Evolutionary conservation across 2,113 vertebrate species (phyloP), one percentile per base, ranked within the genome.

Genomic region (Sapajus apella): DNA sequence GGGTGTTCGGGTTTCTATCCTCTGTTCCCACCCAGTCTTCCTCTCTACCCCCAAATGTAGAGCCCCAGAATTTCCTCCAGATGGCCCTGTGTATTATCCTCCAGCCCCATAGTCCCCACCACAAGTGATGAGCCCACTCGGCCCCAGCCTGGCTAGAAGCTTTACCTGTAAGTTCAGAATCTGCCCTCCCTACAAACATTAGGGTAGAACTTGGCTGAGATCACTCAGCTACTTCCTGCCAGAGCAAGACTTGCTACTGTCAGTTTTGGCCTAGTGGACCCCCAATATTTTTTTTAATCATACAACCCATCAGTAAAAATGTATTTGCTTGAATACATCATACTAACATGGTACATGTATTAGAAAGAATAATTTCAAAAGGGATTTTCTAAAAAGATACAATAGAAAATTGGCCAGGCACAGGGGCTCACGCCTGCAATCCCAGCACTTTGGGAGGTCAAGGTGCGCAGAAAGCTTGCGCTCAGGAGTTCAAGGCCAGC

Each of bases 81-180:
- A 32, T 80, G 4, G 25, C 75, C 45, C 76, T 13, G 52, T 2
- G 20, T 52, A 6, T 13, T 20, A 18, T 50, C 40, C 25, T 23
- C 6, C 2, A 1, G 6, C 14, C 27, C 6, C 14, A 1, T 2
- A 18, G 6, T 2, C 32, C 45, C n/a, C 8, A 2, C 40, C 25
- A 6, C 6, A 3, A 0, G 20, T 1, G 27, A 2, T 35, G 55
- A 10, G 27, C 14, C 72, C 8, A 2, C 66, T 30, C 52, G 25
- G 21, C 10, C n/a, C 37, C 3, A 0, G 56, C 64, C 43, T 45
- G 37, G 50, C 70, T 32, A 2, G 14, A 68, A 32, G 20, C 45
- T 40, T 43, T 14, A 0, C 25, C n/a, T 25, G 18, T 3, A 8
- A 1, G 13, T 8, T 35, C 52, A 79, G 45, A 4, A 35, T 45